Evolutionary conservation across 2,113 vertebrate genomes (phyloP), one percentile per base, ranked within the genome.

Genomic region (Pitta sordida): DNA sequence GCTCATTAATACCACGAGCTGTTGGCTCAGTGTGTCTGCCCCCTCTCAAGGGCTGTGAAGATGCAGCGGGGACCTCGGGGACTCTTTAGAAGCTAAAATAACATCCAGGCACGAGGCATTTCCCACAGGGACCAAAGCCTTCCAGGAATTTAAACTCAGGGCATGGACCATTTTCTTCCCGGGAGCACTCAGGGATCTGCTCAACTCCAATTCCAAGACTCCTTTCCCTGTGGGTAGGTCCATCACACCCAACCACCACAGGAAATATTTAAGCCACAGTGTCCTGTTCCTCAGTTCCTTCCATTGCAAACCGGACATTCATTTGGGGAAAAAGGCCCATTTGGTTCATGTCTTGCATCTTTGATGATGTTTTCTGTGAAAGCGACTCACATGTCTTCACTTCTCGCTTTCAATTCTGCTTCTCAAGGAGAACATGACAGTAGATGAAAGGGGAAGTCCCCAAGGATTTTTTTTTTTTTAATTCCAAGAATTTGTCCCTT

Each of bases 351-450:
- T 32, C 43, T 4, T 4, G 20, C 59, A 16, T 27, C 9, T 3
- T 9, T 3, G 8, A 5, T 3, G 2, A 37, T 18, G 16, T 13
- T 51, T 77, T 75, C 64, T 17, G 34, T 12, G 24, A 11, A 11
- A 52, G 36, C 10, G 39, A 3, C 43, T 83, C 91, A 82, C 12
- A 0, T 52, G 92, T 39, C 19, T 20, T 49, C 0, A 4, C 92
- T 96, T 96, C 95, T 93, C 69, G 23, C 49, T 96, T 96, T 96
- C 34, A 0, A 44, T 96, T 96, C 95, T 74, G 64, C 86, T 95
- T 92, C 86, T 84, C 62, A 34, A 32, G 67, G 37, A 56, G 22
- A 63, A 19, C 83, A 21, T 46, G 44, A 46, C 44, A 86, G 69
- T 44, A 7, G 26, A 23, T 2, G 0, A 92, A 94, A 93, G 32